Percentiles rank a stretch among this genome's conserved stretches.
Conservation (phyloP, 2,113 vertebrate species). For the Ctenodactylus gundi region DNA sequence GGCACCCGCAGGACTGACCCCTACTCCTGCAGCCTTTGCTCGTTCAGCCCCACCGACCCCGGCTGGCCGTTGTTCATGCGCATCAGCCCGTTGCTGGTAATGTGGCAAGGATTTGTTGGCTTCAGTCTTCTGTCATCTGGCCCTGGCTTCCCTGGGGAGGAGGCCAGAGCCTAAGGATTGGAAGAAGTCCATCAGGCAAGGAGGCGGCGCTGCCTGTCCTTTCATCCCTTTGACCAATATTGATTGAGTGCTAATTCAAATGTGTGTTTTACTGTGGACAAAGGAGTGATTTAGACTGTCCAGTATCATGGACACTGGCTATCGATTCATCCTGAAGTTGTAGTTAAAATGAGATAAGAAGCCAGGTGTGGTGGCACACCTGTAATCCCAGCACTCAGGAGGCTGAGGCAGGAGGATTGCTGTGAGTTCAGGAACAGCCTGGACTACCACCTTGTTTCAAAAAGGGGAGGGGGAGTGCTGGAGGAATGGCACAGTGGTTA, state of each 20-base stretch:
- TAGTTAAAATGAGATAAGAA: slow-evolving; percentile 17
- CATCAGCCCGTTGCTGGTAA: slow-evolving; percentile 93
- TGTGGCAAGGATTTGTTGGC: rapidly evolving
- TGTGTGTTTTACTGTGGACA: background rate
- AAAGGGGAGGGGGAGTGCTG: too few relatives aligned
- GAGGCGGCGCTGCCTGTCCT: background rate
- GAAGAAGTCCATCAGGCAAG: background rate
- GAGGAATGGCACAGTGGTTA: too few relatives aligned
- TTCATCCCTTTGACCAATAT: too few relatives aligned
- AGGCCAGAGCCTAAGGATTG: background rate
- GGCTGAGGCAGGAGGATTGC: too few relatives aligned
- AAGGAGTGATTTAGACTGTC: background rate
- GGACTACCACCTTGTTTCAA: too few relatives aligned
- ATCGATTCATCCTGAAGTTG: background rate
- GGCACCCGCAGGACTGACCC: slow-evolving; percentile 95
- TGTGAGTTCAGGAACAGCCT: too few relatives aligned
- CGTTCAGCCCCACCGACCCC: slow-evolving; percentile 91
- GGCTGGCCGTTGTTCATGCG: slow-evolving; percentile 95
- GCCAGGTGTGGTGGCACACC: too few relatives aligned
- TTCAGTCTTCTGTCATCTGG: background rate
- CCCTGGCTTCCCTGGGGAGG: background rate
- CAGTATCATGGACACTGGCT: background rate
- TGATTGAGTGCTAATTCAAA: too few relatives aligned
- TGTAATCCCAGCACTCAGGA: too few relatives aligned
- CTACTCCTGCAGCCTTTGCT: slow-evolving; percentile 88